These are phyloP conservation scores for Sympetrum striolatum DNA, from an alignment of 2,888 invertebrate genomes.

Conservation along the genomic window DNA sequence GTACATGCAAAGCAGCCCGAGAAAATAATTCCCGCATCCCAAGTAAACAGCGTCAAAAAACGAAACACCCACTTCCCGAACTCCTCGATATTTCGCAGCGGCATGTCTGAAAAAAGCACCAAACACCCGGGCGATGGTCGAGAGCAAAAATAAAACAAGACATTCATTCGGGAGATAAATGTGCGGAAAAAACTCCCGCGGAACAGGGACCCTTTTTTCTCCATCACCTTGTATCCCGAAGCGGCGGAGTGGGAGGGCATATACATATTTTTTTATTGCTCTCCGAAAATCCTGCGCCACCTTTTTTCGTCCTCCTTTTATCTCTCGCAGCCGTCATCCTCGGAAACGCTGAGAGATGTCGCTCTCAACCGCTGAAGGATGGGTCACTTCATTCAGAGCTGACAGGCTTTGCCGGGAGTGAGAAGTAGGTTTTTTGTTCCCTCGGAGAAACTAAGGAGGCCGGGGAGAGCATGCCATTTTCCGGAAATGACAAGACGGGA, in stretches of 20 bases:
- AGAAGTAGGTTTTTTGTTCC: neutral
- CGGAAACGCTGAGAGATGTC: constrained; percentile 2
- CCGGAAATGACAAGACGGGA: too few species aligned
- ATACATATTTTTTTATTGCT: neutral
- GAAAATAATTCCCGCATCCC: neutral
- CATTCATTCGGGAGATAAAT: neutral
- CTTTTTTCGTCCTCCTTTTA: neutral
- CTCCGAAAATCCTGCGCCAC: neutral
- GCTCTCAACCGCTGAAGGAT: constrained; percentile 6
- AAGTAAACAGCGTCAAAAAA: neutral
- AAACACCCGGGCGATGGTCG: neutral
- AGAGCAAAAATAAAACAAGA: neutral
- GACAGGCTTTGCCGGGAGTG: neutral
- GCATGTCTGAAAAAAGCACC: neutral
- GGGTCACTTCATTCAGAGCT: neutral
- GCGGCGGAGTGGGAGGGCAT: neutral
- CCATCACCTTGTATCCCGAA: neutral
- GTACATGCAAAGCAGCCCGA: neutral
- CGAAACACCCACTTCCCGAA: neutral
- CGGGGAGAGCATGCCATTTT: too few species aligned
- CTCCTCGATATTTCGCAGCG: neutral
- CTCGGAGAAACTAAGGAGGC: too few species aligned
- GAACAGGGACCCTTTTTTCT: neutral
- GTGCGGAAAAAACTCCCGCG: neutral
- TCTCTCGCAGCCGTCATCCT: neutral